Evolutionary conservation across 2,797 vertebrate genomes (phyloP), one percentile per base, ranked within the genome.

Genomic region (Bryconaethiops microstoma): DNA sequence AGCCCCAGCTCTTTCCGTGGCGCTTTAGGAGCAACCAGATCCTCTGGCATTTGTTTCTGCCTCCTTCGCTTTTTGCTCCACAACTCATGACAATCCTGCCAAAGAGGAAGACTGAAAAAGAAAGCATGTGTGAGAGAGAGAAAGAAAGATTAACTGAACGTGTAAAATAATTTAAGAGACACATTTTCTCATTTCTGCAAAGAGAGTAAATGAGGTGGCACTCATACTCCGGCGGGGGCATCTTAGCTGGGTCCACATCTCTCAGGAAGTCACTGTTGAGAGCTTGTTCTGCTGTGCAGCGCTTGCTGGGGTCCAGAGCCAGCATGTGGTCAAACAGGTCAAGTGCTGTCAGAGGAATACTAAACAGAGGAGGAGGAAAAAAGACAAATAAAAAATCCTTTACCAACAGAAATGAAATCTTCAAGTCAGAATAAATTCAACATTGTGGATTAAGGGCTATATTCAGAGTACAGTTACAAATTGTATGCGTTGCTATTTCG

Each of bases 271-370:
- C 97, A 0, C 97, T 98, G 87, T 94, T 94, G 85, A 99, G 90
- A 19, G 98, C 97, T 83, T 99, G 97, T 74, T 99, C 97, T 0
- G 97, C 97, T 1, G 97, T 96, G 75, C 98, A 99, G 73, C 98
- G 97, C 85, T 96, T 99, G 90, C 95, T 97, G 83, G 98, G 98
- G 88, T 99, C 98, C 92, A 99, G 86, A 84, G 97, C 97, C 65
- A 99, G 91, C 98, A 99, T 99, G 83, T 98, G 97, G 90, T 99
- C 98, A 5, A 99, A 99, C 67, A 99, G 91, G 88, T 99, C 98
- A 86, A 99, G 89, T 7, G 97, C 98, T 23, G 96, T 92, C 19
- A 90, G 91, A 40, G 98, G 97, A 89, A 99, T 96, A 89, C 97
- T 99, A 87, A 57, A 86, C 48, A 71, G 19, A 78, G 73, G 78